Evolutionary conservation across 2,113 vertebrate genomes (phyloP).

Genomic region (Psilopogon haemacephalus): DNA sequence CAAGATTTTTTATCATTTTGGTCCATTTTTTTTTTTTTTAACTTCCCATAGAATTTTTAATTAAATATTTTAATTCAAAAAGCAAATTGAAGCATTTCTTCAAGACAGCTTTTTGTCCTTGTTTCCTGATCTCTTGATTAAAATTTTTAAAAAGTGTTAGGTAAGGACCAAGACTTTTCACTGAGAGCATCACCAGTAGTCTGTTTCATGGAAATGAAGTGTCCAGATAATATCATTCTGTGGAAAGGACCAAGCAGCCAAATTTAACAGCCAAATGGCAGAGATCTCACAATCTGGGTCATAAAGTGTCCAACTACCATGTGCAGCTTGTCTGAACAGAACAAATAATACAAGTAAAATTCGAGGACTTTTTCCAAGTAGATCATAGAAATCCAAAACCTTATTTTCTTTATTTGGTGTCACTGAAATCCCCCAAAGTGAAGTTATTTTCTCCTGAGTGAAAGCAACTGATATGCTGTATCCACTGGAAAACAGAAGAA

Average conservation of each 20-base stretch:
- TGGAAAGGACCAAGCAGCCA: neutral
- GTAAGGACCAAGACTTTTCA: neutral
- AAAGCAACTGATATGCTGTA: slow-evolving; percentile 13
- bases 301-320: neutral
- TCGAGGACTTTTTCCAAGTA: neutral
- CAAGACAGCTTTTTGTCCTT: neutral
- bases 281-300: neutral
- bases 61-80: neutral
- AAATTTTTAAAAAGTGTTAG: neutral
- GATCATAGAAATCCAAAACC: neutral
- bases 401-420: neutral
- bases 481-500: neutral
- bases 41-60: neutral
- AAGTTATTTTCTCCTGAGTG: slow-evolving; percentile 39
- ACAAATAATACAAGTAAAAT: neutral
- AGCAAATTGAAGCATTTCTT: neutral
- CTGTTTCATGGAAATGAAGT: neutral
- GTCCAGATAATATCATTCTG: neutral
- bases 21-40: neutral
- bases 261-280: neutral
- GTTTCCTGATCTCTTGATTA: neutral
- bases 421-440: slow-evolving; percentile 3
- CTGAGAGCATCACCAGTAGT: rapidly evolving
- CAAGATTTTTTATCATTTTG: neutral
- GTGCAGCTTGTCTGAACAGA: neutral